A percentile compares a stretch with the other conserved stretches of the same genome.
Conservation (phyloP, 92 coral and sea anemone genomes). For the Zoanthus gigantus region DNA sequence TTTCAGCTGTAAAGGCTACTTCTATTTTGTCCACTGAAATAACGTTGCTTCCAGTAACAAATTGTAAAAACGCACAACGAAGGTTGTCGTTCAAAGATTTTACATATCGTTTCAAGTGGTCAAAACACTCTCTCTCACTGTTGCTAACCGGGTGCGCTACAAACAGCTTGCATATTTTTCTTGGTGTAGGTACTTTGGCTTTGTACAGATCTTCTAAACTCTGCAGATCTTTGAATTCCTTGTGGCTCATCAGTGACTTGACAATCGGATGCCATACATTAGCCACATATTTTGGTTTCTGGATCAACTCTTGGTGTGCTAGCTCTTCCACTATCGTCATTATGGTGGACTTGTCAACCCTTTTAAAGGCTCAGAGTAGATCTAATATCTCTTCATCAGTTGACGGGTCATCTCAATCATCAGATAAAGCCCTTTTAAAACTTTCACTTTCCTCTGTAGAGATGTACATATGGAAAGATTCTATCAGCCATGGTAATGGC, state of each 20-base stretch:
- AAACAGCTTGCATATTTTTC: constrained; percentile 35
- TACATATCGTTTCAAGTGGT: constrained; percentile 30
- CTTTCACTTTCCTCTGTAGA: constrained; percentile 46
- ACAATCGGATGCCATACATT: constrained; percentile 39
- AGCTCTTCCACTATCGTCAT: neutral
- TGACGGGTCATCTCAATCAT: constrained; percentile 36
- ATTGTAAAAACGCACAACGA: constrained; percentile 25
- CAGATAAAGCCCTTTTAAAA: constrained; percentile 33
- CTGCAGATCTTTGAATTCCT: constrained; percentile 18
- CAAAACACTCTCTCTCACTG: constrained; percentile 30
- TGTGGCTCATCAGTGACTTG: constrained; percentile 7
- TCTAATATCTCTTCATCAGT: constrained; percentile 50
- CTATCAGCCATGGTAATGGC: constrained; percentile 23
- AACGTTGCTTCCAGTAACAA: constrained; percentile 42
- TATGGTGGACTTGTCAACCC: constrained; percentile 5
- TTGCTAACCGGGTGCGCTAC: constrained; percentile 14
- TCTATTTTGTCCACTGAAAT: neutral
- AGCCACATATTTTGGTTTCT: constrained; percentile 39
- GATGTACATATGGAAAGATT: constrained; percentile 40
- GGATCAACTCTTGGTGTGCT: constrained; percentile 14
- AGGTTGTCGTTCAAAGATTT: constrained; percentile 31
- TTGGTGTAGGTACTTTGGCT: constrained; percentile 20
- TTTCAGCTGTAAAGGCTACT: constrained; percentile 28
- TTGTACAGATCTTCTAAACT: constrained; percentile 23
- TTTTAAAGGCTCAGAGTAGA: constrained; percentile 29